Percentiles rank a stretch among this genome's conserved stretches.
These are phyloP conservation scores for Gyrodactylus salaris DNA, from an alignment of 1,140 invertebrate genomes.

Conservation along the genomic window DNA sequence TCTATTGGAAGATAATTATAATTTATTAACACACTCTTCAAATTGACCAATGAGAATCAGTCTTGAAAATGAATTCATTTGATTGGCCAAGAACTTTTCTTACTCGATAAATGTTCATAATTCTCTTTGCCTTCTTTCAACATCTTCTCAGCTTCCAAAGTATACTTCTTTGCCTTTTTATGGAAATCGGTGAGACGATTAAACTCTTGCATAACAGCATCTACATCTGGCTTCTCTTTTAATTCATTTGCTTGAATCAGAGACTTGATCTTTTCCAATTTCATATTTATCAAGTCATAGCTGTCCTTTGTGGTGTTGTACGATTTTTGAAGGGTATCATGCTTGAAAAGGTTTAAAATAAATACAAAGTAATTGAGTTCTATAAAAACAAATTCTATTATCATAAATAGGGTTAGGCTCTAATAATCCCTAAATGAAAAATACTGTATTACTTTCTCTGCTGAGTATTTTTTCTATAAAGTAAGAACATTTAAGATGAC, in stretches of 20 bases:
- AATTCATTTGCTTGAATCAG: neutral
- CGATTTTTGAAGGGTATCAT: neutral
- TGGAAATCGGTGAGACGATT: neutral
- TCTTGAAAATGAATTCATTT: too few species aligned
- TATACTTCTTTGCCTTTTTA: neutral
- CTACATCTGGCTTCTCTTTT: neutral
- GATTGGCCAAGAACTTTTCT: neutral
- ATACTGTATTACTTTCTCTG: too few species aligned
- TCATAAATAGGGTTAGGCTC: too few species aligned
- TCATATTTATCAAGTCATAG: neutral
- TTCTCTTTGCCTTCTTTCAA: neutral
- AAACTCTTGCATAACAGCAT: neutral
- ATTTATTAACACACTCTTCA: neutral
- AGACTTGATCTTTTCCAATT: neutral
- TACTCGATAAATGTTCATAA: neutral
- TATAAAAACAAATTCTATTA: too few species aligned
- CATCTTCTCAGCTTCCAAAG: neutral
- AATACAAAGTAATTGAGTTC: too few species aligned
- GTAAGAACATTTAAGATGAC: too few species aligned
- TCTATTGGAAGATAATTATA: neutral
- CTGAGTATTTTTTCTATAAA: too few species aligned
- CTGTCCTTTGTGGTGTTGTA: neutral
- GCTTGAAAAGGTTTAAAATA: too few species aligned
- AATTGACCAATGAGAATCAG: too few species aligned
- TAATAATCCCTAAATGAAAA: too few species aligned